Conservation (phyloP, 1,140 invertebrate species). For the Eriocheir sinensis region DNA sequence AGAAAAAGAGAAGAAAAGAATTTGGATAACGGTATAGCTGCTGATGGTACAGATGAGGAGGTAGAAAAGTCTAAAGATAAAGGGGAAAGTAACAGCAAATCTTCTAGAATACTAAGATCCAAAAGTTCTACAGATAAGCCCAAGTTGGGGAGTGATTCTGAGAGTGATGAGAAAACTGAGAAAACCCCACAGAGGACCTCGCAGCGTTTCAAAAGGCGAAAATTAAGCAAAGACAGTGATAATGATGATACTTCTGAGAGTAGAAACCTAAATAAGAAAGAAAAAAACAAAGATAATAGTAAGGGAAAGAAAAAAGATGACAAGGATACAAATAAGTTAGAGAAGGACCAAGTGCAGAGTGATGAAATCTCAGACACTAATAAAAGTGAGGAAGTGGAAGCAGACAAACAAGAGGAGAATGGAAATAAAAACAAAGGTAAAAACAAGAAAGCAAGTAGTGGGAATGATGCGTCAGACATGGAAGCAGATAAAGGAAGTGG, state of each 20-base stretch:
- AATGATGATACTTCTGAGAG: background rate
- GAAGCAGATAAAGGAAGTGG: background rate
- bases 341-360: background rate
- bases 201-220: background rate
- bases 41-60: background rate
- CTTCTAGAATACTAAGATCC: background rate
- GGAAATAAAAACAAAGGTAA: constrained; percentile 47
- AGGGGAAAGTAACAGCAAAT: background rate
- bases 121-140: background rate
- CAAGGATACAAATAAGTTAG: background rate
- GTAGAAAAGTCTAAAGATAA: background rate
- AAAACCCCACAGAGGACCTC: background rate
- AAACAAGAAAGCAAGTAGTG: background rate
- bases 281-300: background rate
- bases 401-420: constrained; percentile 66
- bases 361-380: background rate
- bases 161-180: background rate
- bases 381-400: constrained; percentile 67
- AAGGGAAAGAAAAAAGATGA: background rate
- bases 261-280: background rate
- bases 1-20: background rate
- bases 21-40: background rate
- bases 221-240: background rate
- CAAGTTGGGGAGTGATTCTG: background rate
- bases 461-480: background rate